These are phyloP conservation scores for Psittacula derbiana DNA, from an alignment of 2,797 vertebrate species.

Conservation along the genomic window DNA sequence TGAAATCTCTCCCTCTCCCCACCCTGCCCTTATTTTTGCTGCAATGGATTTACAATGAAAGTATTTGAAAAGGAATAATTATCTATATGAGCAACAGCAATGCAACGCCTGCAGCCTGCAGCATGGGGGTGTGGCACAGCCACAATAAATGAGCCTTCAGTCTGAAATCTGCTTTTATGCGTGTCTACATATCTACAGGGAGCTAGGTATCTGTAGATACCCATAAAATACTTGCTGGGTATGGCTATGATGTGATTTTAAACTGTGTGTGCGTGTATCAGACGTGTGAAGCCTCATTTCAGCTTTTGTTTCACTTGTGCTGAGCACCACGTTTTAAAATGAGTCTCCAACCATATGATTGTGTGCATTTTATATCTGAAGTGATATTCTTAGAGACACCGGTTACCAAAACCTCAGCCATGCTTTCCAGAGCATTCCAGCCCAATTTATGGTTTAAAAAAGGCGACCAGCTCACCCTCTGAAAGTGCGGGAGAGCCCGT, in stretches of 20 bases:
- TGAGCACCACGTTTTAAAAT: neutral
- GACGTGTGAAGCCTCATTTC: neutral
- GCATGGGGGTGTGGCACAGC: neutral
- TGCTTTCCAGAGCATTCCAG: neutral
- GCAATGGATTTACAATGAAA: slow-evolving; percentile 46
- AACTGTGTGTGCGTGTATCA: neutral
- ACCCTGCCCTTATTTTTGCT: neutral
- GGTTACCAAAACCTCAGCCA: neutral
- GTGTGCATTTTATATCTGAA: neutral
- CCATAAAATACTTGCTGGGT: neutral
- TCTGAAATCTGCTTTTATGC: slow-evolving; percentile 10
- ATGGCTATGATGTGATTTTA: neutral
- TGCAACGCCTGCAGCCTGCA: neutral
- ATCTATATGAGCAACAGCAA: slow-evolving; percentile 7
- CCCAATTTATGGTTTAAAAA: slow-evolving; percentile 21
- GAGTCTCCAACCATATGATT: neutral
- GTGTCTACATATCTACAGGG: neutral
- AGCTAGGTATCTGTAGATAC: neutral
- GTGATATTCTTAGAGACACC: neutral
- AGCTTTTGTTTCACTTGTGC: neutral
- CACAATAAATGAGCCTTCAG: neutral
- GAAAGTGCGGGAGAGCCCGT: neutral
- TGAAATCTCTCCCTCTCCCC: neutral
- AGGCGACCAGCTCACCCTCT: neutral
- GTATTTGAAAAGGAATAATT: slow-evolving; percentile 46